Evolutionary conservation across 1,140 invertebrate genomes (phyloP).

Genomic region (Eriosoma lanigerum): DNA sequence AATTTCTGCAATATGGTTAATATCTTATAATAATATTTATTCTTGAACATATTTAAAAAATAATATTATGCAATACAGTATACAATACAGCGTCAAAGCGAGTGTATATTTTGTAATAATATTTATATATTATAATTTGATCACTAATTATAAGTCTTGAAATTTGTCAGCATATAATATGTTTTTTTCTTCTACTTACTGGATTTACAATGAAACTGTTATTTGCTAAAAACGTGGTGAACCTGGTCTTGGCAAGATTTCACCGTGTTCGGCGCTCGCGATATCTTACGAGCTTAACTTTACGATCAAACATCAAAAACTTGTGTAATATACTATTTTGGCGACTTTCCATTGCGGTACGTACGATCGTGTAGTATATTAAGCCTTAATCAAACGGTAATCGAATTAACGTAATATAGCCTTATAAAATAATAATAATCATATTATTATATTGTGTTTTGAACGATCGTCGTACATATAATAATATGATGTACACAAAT

Average conservation of each 20-base stretch:
- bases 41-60: too few relatives aligned
- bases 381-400: not conserved
- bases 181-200: not conserved
- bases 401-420: not conserved
- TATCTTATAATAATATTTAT: too few relatives aligned
- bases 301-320: constrained; percentile 33
- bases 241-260: not conserved
- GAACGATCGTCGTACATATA: too few relatives aligned
- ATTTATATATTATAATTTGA: too few relatives aligned
- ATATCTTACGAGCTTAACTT: constrained; percentile 1
- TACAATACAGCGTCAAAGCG: too few relatives aligned
- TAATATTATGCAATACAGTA: too few relatives aligned
- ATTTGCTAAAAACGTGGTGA: not conserved
- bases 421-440: not conserved
- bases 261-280: not conserved
- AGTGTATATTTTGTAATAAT: too few relatives aligned
- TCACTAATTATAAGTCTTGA: too few relatives aligned
- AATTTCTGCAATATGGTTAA: too few relatives aligned
- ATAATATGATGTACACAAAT: too few relatives aligned
- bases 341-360: not conserved
- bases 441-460: not conserved
- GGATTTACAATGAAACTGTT: constrained; percentile 17
- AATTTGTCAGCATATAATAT: too few relatives aligned
- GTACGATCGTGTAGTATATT: not conserved
- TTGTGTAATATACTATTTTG: constrained; percentile 26